Percentiles rank a stretch among this genome's conserved stretches.
Evolutionary conservation across 2,888 invertebrate genomes (phyloP).

Genomic region (Pseudococcus viburni): DNA sequence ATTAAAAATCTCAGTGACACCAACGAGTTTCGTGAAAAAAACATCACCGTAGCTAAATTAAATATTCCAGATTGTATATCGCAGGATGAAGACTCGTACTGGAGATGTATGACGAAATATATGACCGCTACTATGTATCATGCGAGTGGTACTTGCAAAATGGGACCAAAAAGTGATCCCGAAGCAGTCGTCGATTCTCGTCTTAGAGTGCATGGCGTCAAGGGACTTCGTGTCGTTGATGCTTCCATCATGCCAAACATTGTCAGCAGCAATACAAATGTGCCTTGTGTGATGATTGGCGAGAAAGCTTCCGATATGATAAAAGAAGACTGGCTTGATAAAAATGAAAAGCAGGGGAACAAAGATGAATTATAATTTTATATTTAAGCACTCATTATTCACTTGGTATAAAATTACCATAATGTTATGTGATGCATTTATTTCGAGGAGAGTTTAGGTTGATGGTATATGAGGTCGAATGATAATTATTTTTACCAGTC

Average conservation of each 20-base stretch:
- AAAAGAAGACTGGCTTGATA: slow-evolving; percentile 26
- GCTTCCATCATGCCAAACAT: slow-evolving; percentile 58
- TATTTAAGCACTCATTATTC: not conserved
- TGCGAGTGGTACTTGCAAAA: slow-evolving; percentile 53
- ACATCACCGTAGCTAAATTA: slow-evolving; percentile 27
- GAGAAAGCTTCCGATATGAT: slow-evolving; percentile 63
- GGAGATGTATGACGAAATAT: slow-evolving; percentile 49
- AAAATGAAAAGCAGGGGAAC: too few species aligned
- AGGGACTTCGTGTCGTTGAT: slow-evolving; percentile 57
- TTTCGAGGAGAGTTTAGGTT: too few species aligned
- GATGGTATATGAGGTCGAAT: too few species aligned
- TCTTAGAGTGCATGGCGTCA: slow-evolving; percentile 47
- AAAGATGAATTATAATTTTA: slow-evolving; percentile 1
- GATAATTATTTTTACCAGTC: too few species aligned
- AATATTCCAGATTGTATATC: slow-evolving; percentile 20
- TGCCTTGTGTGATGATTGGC: slow-evolving; percentile 61
- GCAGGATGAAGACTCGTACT: not conserved
- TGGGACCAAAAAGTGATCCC: slow-evolving; percentile 57
- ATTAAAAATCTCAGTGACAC: slow-evolving; percentile 13
- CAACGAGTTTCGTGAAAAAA: not conserved
- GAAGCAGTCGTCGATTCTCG: slow-evolving; percentile 50
- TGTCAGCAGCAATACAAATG: slow-evolving; percentile 53
- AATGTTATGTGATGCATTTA: too few species aligned
- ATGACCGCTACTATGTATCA: slow-evolving; percentile 56
- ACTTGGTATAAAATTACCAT: not conserved